Conservation (phyloP, 1,140 invertebrate species). For the Pseudomyrmex gracilis region DNA sequence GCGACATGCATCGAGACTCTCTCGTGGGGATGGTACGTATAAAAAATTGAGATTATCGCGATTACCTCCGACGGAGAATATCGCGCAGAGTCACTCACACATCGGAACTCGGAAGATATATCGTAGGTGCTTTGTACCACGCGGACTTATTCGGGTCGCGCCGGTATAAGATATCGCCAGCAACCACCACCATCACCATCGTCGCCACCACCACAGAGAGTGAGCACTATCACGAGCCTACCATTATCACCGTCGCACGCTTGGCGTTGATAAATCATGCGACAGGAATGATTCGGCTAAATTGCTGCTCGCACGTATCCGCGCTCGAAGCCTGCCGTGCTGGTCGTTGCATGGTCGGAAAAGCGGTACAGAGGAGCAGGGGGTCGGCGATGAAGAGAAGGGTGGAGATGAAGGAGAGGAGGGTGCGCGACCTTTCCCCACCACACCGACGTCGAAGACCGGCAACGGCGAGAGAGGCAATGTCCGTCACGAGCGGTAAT, state of each 20-base stretch:
- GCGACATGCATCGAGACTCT: constrained; percentile 40
- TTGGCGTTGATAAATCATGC: constrained; percentile 81
- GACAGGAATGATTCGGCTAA: constrained; percentile 83
- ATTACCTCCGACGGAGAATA: constrained; percentile 49
- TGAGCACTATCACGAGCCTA: constrained; percentile 53
- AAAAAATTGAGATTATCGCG: constrained; percentile 39
- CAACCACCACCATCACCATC: constrained; percentile 36
- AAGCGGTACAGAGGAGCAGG: constrained; percentile 28
- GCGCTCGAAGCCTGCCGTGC: constrained; percentile 70
- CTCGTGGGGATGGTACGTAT: background rate
- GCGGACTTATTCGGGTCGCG: constrained; percentile 49
- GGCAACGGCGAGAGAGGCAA: constrained; percentile 64
- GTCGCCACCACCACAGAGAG: background rate
- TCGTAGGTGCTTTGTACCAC: constrained; percentile 60
- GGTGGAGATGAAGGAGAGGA: constrained; percentile 2
- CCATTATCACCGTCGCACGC: constrained; percentile 55
- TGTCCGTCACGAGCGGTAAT: constrained; percentile 72
- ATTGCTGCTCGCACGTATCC: constrained; percentile 81
- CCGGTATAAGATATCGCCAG: constrained; percentile 37
- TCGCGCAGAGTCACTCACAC: constrained; percentile 17
- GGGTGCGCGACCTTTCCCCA: constrained; percentile 37
- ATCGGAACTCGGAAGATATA: constrained; percentile 58
- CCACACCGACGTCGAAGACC: constrained; percentile 13
- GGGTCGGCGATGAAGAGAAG: constrained; percentile 1
- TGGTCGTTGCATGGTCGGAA: constrained; percentile 57